These are phyloP conservation scores for Leucophenga maculata DNA, from an alignment of 2,888 invertebrate genomes.

Conservation along the genomic window DNA sequence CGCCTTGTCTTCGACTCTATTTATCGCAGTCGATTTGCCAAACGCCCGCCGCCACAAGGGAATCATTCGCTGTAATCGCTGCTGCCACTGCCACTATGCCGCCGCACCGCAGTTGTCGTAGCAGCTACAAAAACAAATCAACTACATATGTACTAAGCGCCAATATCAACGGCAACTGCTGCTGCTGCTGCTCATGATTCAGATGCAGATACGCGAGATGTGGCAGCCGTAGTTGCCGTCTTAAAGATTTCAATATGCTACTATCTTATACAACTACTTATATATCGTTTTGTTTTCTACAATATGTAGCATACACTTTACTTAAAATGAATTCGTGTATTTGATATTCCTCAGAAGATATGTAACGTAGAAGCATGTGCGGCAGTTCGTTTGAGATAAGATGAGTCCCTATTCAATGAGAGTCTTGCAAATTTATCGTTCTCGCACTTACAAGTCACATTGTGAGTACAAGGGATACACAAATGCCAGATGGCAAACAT, in stretches of 20 bases:
- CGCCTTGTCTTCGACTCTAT: constrained; percentile 2
- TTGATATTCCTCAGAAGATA: no score
- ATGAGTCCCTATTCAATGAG: background rate
- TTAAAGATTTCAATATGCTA: constrained; percentile 15
- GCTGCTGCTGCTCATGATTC: constrained; percentile 34
- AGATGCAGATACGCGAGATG: constrained; percentile 4
- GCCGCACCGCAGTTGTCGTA: no score
- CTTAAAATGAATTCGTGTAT: no score
- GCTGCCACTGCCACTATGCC: constrained; percentile 32
- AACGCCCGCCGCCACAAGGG: constrained; percentile 25
- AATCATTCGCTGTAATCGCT: constrained; percentile 23
- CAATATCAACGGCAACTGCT: constrained; percentile 40
- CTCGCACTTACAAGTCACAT: no score
- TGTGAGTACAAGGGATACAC: no score
- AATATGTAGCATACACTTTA: no score
- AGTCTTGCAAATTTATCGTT: no score
- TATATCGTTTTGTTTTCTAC: background rate
- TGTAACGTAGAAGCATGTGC: no score
- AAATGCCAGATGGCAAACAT: no score
- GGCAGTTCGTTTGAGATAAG: no score
- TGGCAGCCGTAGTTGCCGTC: background rate
- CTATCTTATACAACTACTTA: background rate
- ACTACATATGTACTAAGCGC: background rate
- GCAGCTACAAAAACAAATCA: constrained; percentile 46
- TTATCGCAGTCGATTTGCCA: constrained; percentile 19